Evolutionary conservation across 2,113 vertebrate species (phyloP).

Genomic region (Aspidoscelis tigris): DNA sequence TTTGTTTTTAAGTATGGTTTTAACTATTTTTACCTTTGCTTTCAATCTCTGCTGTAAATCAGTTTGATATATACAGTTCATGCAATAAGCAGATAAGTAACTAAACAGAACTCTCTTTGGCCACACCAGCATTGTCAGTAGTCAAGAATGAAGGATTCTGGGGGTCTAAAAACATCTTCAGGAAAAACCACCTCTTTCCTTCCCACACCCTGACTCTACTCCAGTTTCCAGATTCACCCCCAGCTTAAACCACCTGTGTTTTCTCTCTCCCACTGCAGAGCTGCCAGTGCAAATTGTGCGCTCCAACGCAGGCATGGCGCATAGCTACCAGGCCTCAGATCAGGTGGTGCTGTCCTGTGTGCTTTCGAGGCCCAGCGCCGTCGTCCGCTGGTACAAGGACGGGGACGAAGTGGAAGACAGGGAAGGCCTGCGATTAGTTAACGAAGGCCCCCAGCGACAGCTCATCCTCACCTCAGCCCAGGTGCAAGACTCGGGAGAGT

Average conservation of each 20-base stretch:
- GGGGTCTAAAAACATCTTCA: neutral
- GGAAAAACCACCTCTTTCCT: neutral
- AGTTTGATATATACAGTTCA: too few relatives aligned
- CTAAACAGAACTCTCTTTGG: too few relatives aligned
- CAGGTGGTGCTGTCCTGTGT: slow-evolving; percentile 89
- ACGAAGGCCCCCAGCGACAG: slow-evolving; percentile 79
- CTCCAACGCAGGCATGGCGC: slow-evolving; percentile 79
- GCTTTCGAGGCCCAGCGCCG: slow-evolving; percentile 79
- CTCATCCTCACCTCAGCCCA: slow-evolving; percentile 86
- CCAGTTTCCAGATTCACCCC: neutral
- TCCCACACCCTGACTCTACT: neutral
- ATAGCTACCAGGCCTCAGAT: slow-evolving; percentile 80
- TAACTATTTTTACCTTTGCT: too few relatives aligned
- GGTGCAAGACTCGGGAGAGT: slow-evolving; percentile 86
- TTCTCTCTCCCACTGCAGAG: slow-evolving; percentile 72
- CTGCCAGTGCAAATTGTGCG: slow-evolving; percentile 84
- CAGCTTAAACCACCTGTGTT: neutral
- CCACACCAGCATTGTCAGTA: neutral
- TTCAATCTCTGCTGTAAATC: too few relatives aligned
- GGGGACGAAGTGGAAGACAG: slow-evolving; percentile 79
- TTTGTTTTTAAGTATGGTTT: too few relatives aligned
- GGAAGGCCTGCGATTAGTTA: slow-evolving; percentile 81
- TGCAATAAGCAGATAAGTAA: too few relatives aligned
- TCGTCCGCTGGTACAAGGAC: slow-evolving; percentile 88
- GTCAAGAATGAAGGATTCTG: neutral